Percentiles rank a stretch among this genome's conserved stretches.
Evolutionary conservation across 2,888 invertebrate genomes (phyloP).

Genomic region (Scrobipalpa costella): DNA sequence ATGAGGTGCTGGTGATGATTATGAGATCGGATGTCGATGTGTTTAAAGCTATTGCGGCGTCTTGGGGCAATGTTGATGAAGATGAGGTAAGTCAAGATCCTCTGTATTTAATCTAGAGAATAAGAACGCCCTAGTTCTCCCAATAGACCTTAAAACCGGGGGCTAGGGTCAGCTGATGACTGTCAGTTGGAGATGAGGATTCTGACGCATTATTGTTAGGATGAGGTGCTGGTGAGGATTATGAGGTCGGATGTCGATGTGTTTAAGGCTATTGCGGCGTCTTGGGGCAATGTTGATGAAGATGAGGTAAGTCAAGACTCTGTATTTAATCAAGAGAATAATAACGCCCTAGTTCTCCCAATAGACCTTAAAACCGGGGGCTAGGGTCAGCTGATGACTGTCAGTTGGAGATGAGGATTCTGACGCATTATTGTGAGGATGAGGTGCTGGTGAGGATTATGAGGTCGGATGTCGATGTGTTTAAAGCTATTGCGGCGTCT

Average conservation of each 20-base stretch:
- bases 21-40: slow-evolving; percentile 87
- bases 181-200: slow-evolving; percentile 97
- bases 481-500: slow-evolving; percentile 91
- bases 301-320: background rate
- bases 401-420: slow-evolving; percentile 95
- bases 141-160: too few relatives aligned
- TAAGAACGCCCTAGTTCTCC: too few relatives aligned
- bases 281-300: slow-evolving; percentile 41
- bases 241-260: slow-evolving; percentile 87
- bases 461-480: slow-evolving; percentile 87
- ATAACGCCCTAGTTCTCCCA: too few relatives aligned
- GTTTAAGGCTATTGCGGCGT: slow-evolving; percentile 91
- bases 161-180: slow-evolving; percentile 97
- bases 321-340: too few relatives aligned
- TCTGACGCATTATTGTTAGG: slow-evolving; percentile 93
- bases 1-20: slow-evolving; percentile 84
- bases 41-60: slow-evolving; percentile 91
- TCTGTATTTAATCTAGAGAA: too few relatives aligned
- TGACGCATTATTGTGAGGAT: slow-evolving; percentile 95
- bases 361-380: too few relatives aligned
- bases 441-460: slow-evolving; percentile 84
- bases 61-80: slow-evolving; percentile 88
- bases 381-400: slow-evolving; percentile 97
- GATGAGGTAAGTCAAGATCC: background rate
- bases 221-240: slow-evolving; percentile 84